Percentiles rank a stretch among this genome's conserved stretches.
phyloP scores from a whole-genome alignment of 2,888 invertebrate genomes.

The Chrysolina haemoptera region DNA sequence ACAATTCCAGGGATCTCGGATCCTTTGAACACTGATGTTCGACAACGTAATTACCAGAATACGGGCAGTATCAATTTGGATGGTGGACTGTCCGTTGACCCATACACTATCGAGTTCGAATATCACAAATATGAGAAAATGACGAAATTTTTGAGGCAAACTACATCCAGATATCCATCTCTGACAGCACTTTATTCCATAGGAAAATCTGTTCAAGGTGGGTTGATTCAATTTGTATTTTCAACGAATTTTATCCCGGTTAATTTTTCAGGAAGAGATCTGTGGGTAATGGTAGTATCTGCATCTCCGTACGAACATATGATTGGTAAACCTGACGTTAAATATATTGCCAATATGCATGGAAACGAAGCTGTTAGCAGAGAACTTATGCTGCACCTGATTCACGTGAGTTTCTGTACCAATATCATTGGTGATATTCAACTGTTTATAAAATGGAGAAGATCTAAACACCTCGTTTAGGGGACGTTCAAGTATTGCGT shows the following conservation, averaged over 20 bases:
- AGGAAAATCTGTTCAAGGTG: slow-evolving; percentile 94
- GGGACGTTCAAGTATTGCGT: no score
- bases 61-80: slow-evolving; percentile 48
- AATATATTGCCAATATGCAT: slow-evolving; percentile 96
- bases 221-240: slow-evolving; percentile 23
- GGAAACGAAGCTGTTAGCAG: slow-evolving; percentile 97
- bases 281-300: slow-evolving; percentile 96
- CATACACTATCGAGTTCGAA: slow-evolving; percentile 76
- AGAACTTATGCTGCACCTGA: slow-evolving; percentile 92
- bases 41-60: slow-evolving; percentile 57
- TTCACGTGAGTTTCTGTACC: slow-evolving; percentile 75
- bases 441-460: no score
- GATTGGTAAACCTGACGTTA: slow-evolving; percentile 97
- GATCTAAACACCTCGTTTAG: no score
- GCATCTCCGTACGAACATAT: slow-evolving; percentile 92
- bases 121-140: slow-evolving; percentile 92
- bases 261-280: slow-evolving; percentile 80
- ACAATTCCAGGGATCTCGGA: slow-evolving; percentile 13
- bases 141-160: slow-evolving; percentile 85
- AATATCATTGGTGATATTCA: no score
- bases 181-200: slow-evolving; percentile 94
- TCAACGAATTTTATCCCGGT: slow-evolving; percentile 5
- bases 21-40: slow-evolving; percentile 35
- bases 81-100: slow-evolving; percentile 53
- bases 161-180: slow-evolving; percentile 86